Evolutionary conservation across 1,140 invertebrate species (phyloP), one percentile per base, ranked within the genome.

Genomic region (Helicorthomorpha holstii): DNA sequence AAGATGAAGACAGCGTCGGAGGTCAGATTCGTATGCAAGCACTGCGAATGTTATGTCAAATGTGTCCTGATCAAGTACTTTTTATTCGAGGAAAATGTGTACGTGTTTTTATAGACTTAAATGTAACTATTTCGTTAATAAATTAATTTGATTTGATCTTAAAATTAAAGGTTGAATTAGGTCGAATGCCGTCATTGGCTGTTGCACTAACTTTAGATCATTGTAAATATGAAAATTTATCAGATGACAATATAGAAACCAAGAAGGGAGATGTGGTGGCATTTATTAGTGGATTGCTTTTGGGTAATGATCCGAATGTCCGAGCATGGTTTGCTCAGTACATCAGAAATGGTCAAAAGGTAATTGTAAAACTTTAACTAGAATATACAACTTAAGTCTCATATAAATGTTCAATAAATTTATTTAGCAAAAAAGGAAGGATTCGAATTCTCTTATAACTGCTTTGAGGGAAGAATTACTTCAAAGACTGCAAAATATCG

Each of bases 291-390:
- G 89, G 91, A 7, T 69, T 97, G 27, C 70, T 96, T 50, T 71
- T 95, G 27, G 89, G 91, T 19, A 90, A 82, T 63, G 90, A 96
- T 69, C 82, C 88, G 61, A 80, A 80, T 56, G 80, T 89, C 0
- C 75, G 89, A 59, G 82, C 80, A 54, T 96, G 91, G 91, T 92
- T 96, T 65, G 84, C 86, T 0, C 75, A 83, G 59, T 96, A 91
- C 63, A 78, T 95, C 29, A 78, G 89, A 57, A 85, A 82, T 62
- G 84, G 86, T 2, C 90, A 95, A 61, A 95, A 94, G 67, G 75
- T 78, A 58, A 7, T 7, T 16, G 7, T 34, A 34, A 34, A 7
- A 7, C 7, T 34, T 34, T 7, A 25, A 24, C n/a, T n/a, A 23
- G 16, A 26, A 48, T 46, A 7, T 19, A 4, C 4, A 2, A 1